Conservation (phyloP, 2,797 vertebrate species). For the Gymnothorax reevesii region DNA sequence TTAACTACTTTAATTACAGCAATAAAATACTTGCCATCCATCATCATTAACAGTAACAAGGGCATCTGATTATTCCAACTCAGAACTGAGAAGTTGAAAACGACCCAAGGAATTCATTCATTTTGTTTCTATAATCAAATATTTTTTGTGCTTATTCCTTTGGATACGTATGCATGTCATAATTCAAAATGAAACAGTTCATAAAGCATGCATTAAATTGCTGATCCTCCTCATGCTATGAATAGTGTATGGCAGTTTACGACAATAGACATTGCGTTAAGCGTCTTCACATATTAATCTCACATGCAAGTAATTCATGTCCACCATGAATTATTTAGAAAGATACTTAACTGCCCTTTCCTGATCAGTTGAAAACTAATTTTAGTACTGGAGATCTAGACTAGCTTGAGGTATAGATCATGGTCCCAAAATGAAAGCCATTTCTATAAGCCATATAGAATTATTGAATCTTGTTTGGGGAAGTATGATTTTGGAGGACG, state of each 20-base stretch:
- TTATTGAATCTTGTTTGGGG: not conserved
- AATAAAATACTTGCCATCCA: not conserved
- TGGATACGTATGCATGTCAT: not conserved
- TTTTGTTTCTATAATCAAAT: not conserved
- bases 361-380: constrained; percentile 8
- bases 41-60: not conserved
- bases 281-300: not conserved
- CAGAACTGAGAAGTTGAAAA: no score
- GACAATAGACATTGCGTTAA: not conserved
- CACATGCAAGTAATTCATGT: not conserved
- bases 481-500: not conserved
- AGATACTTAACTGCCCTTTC: not conserved
- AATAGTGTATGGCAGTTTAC: not conserved
- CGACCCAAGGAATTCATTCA: no score
- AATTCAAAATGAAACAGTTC: no score
- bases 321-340: constrained; percentile 7
- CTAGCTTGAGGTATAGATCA: not conserved
- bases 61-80: not conserved
- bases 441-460: not conserved
- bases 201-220: not conserved
- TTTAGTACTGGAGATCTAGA: constrained; percentile 7
- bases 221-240: not conserved
- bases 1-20: not conserved
- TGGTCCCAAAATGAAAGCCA: not conserved
- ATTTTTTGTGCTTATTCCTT: not conserved